These are phyloP conservation scores for Brachylomia viminalis DNA, from an alignment of 2,888 invertebrate genomes.

Conservation along the genomic window DNA sequence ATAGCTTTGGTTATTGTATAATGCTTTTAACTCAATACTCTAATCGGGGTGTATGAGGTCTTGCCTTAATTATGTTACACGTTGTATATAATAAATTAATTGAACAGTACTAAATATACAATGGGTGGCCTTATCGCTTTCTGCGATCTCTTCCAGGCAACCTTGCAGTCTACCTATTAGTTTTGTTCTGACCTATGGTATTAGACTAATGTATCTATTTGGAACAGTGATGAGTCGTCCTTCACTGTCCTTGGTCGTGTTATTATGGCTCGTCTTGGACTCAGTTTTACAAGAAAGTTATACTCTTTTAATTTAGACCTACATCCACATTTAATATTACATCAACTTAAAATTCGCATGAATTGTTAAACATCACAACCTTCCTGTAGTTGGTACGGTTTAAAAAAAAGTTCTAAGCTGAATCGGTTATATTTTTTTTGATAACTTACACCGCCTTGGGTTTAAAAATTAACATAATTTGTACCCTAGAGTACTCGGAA, in stretches of 20 bases:
- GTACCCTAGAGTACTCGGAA: constrained; percentile 24
- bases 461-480: constrained; percentile 58
- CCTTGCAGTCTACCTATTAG: not conserved
- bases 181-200: not conserved
- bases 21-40: too few species aligned
- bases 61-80: too few species aligned
- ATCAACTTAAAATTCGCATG: constrained; percentile 22
- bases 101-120: too few species aligned
- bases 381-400: not conserved
- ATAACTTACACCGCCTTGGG: constrained; percentile 27
- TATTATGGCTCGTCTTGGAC: not conserved
- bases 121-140: too few species aligned
- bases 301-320: not conserved
- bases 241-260: not conserved
- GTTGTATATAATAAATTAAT: too few species aligned
- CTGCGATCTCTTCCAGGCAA: too few species aligned
- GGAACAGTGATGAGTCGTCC: not conserved
- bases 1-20: too few species aligned
- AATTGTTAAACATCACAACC: constrained; percentile 22
- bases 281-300: not conserved
- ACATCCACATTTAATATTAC: not conserved
- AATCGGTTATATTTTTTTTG: constrained; percentile 49
- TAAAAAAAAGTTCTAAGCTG: constrained; percentile 24
- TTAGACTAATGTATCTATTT: not conserved
- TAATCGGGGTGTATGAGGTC: too few species aligned